Percentiles rank a stretch among this genome's conserved stretches.
phyloP scores from a whole-genome alignment of 2,113 vertebrate genomes.

The Amazona guildingii region DNA sequence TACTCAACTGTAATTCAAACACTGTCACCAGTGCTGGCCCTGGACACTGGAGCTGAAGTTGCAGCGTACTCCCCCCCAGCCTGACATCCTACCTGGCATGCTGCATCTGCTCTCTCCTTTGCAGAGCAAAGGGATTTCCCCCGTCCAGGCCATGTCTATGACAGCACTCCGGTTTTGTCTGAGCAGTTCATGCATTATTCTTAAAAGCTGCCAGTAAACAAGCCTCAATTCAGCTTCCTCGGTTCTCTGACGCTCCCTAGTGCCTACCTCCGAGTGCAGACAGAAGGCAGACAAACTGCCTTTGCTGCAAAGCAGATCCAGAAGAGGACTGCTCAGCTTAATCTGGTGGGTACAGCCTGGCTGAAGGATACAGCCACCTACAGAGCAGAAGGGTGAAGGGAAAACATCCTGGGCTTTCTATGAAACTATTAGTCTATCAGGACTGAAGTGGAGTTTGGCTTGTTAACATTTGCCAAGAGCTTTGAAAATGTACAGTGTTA shows the following conservation, averaged over 20 bases:
- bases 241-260: slow-evolving; percentile 56
- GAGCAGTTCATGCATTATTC: background rate
- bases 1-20: background rate
- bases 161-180: background rate
- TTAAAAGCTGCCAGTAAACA: slow-evolving; percentile 6
- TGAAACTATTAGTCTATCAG: background rate
- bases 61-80: background rate
- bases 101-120: background rate
- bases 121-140: background rate
- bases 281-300: background rate
- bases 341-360: background rate
- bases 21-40: background rate
- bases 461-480: slow-evolving; percentile 16
- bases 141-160: background rate
- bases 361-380: background rate
- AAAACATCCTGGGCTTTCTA: background rate
- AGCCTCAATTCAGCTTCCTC: background rate
- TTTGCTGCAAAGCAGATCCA: background rate
- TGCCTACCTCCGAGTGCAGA: slow-evolving; percentile 1
- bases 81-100: background rate
- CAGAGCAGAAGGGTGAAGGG: background rate
- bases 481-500: background rate
- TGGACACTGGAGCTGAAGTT: background rate
- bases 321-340: background rate
- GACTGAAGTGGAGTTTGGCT: background rate